Conservation (phyloP, 1,140 invertebrate species). For the Argopecten irradians region DNA sequence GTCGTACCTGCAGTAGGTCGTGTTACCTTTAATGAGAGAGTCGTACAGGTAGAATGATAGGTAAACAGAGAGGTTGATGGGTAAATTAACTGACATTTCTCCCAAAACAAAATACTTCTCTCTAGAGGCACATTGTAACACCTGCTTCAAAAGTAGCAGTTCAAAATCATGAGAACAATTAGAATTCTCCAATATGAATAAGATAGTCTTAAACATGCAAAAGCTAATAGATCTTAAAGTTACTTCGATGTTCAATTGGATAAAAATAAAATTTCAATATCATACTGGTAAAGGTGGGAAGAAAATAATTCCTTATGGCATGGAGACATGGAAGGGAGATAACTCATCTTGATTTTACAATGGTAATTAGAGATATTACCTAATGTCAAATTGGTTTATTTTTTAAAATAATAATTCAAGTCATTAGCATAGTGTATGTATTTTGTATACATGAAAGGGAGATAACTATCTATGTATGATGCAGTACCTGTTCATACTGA, state of each 20-base stretch:
- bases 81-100: neutral
- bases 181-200: neutral
- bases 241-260: neutral
- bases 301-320: neutral
- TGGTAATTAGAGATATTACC: too few relatives aligned
- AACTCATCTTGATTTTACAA: neutral
- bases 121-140: too few relatives aligned
- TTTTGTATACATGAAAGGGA: neutral
- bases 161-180: neutral
- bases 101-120: neutral
- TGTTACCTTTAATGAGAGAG: constrained; percentile 16
- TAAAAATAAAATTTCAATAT: neutral
- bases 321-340: neutral
- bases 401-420: too few relatives aligned
- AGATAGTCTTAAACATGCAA: neutral
- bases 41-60: neutral
- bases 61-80: neutral
- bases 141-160: neutral
- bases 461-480: neutral
- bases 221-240: neutral
- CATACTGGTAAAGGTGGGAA: neutral
- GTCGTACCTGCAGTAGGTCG: neutral
- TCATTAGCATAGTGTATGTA: too few relatives aligned
- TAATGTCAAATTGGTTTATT: too few relatives aligned
- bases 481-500: too few relatives aligned